These are phyloP conservation scores for Calcarius lapponicus DNA, from an alignment of 2,797 vertebrate genomes.

Conservation along the genomic window DNA sequence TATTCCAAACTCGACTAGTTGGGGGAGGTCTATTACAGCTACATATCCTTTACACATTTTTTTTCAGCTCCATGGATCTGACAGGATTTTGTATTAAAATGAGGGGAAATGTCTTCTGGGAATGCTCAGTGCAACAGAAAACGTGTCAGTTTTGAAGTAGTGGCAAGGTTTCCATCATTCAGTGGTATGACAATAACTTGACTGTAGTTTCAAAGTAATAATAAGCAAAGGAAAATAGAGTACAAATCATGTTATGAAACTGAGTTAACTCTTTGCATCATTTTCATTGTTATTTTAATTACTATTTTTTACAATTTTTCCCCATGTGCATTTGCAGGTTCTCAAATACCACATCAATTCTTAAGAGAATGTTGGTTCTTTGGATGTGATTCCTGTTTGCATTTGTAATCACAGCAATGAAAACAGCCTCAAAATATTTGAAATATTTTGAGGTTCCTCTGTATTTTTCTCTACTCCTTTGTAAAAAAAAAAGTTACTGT, in stretches of 20 bases:
- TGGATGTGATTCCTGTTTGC: neutral
- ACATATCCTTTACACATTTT: conserved; percentile 38
- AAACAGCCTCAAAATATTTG: neutral
- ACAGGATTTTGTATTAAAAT: conserved; percentile 72
- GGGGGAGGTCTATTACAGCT: conserved; percentile 44
- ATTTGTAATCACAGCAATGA: neutral
- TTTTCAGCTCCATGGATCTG: conserved; percentile 34
- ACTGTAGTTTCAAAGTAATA: conserved; percentile 63
- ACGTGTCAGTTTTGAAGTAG: conserved; percentile 68
- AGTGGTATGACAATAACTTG: conserved; percentile 51
- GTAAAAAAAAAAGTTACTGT: neutral
- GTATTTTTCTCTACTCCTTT: neutral
- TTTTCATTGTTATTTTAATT: conserved; percentile 37
- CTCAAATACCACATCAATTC: neutral
- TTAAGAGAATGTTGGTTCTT: neutral
- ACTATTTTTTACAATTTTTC: neutral
- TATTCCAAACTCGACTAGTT: conserved; percentile 58
- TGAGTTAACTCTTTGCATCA: neutral
- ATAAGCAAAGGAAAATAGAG: conserved; percentile 58
- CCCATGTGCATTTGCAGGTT: neutral
- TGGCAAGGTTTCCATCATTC: conserved; percentile 65
- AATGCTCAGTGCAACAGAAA: conserved; percentile 60
- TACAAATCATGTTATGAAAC: conserved; percentile 27
- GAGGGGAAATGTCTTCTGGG: conserved; percentile 59
- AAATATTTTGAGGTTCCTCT: neutral